These are phyloP conservation scores for Eulemur coronatus DNA, from an alignment of 2,797 vertebrate genomes.

Conservation along the genomic window DNA sequence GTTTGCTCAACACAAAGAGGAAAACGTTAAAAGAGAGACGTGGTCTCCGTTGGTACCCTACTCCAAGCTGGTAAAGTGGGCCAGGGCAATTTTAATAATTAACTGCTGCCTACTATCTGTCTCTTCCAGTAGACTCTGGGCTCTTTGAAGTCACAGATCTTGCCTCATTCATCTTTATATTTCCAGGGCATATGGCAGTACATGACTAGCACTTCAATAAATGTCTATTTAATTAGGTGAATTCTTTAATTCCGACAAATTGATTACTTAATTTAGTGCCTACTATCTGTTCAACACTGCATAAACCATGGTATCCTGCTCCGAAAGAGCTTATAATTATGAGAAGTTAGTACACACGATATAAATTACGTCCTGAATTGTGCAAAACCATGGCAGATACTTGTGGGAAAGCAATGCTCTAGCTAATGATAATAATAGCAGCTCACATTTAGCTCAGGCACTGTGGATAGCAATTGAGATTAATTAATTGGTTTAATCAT, in stretches of 20 bases:
- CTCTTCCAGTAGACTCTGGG: not conserved
- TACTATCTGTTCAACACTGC: not conserved
- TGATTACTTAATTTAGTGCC: not conserved
- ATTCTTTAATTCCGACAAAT: not conserved
- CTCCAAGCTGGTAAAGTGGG: too few species aligned
- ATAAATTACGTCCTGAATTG: not conserved
- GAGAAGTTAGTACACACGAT: not conserved
- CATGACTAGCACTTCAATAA: not conserved
- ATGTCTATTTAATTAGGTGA: not conserved
- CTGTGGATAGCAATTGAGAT: not conserved
- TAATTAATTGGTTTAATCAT: constrained; percentile 2
- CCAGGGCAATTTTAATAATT: not conserved
- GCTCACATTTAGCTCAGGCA: not conserved
- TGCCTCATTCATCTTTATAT: not conserved
- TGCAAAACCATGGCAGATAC: not conserved
- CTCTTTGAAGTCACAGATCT: not conserved
- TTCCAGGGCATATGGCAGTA: not conserved
- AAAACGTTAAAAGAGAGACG: not conserved
- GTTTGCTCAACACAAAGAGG: not conserved
- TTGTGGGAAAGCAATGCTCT: not conserved
- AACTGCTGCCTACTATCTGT: not conserved
- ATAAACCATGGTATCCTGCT: not conserved
- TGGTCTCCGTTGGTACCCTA: not conserved
- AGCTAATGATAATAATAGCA: not conserved
- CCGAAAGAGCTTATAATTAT: not conserved